Base-by-base conservation (phyloP, 1,140 invertebrate species). In the Macrocentrus cingulum region DNA sequence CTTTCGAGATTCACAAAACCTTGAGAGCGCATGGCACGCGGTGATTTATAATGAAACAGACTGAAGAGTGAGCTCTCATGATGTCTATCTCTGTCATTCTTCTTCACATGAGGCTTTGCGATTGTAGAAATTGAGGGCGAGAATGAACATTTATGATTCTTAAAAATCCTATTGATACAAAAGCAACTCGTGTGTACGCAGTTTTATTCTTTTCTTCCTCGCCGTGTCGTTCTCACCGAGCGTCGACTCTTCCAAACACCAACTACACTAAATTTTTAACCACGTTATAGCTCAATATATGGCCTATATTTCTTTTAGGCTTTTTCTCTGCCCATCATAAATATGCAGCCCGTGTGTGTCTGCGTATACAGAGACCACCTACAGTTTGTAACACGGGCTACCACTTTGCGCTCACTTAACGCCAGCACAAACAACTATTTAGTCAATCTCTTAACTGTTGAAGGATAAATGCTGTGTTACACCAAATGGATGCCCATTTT, bases 381-480 rank as follows among this genome's bases (percentile, higher is more conserved):
- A 68, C 63, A 64, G 70, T 34, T 59, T 16, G 32, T n/a, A 63
- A 77, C 74, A 76, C 63, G 65, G 54, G 66, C 72, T 70, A 67
- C 68, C 70, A 76, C 75, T 77, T 73, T 77, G 69, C 67, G 72
- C 66, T 67, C 72, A 73, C 73, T 77, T 75, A 74, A 64, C 63
- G 53, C 58, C 56, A 29, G 68, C 66, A 66, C 59, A 65, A 70
- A 71, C 68, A 68, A 68, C 66, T 64, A 65, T 70, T 71, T 65
- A 64, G 62, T 51, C 29, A 57, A 32, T 64, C 37, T 55, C 50
- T 58, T 64, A 59, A 64, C 53, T 46, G 18, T 48, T 49, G 20
- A 29, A 15, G 41, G 55, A 57, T 61, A 61, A 61, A 61, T 61
- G n/a, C n/a, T n/a, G 59, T 41, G 25, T 55, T 41, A 55, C 41